Percentiles rank a stretch among this genome's conserved stretches.
Conservation (phyloP, 1,140 invertebrate genomes). For the Drosophila sulfurigaster region DNA sequence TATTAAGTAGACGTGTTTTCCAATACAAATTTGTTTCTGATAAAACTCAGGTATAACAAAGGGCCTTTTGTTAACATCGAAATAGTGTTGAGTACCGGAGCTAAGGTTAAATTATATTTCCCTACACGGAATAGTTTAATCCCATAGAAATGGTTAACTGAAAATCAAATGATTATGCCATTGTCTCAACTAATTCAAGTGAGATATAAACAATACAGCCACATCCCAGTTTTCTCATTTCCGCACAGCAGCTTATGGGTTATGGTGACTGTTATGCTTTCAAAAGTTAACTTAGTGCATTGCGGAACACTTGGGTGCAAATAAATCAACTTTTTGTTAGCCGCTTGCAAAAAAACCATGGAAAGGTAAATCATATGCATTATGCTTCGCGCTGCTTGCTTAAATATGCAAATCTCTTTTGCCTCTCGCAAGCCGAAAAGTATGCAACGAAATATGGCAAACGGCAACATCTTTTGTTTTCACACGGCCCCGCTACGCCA, state of each 20-base stretch:
- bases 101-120: too few relatives aligned
- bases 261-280: slow-evolving; percentile 14
- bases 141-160: too few relatives aligned
- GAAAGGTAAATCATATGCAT: slow-evolving; percentile 46
- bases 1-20: too few relatives aligned
- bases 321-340: slow-evolving; percentile 62
- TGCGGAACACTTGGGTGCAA: slow-evolving; percentile 36
- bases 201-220: slow-evolving; percentile 5
- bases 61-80: too few relatives aligned
- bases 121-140: too few relatives aligned
- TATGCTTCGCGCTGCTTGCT: slow-evolving; percentile 49
- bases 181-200: neutral
- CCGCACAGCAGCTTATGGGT: slow-evolving; percentile 15
- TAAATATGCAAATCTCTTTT: slow-evolving; percentile 71
- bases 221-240: slow-evolving; percentile 5
- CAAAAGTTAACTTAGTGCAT: slow-evolving; percentile 38
- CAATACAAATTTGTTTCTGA: too few relatives aligned
- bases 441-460: slow-evolving; percentile 60
- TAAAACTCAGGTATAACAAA: too few relatives aligned
- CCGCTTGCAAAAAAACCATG: slow-evolving; percentile 27
- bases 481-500: slow-evolving; percentile 51
- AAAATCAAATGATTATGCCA: neutral
- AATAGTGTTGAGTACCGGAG: too few relatives aligned
- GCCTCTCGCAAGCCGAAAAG: slow-evolving; percentile 42
- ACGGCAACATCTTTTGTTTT: slow-evolving; percentile 65